Evolutionary conservation across 2,888 invertebrate genomes (phyloP).

Genomic region (Drosophila hamatofila): DNA sequence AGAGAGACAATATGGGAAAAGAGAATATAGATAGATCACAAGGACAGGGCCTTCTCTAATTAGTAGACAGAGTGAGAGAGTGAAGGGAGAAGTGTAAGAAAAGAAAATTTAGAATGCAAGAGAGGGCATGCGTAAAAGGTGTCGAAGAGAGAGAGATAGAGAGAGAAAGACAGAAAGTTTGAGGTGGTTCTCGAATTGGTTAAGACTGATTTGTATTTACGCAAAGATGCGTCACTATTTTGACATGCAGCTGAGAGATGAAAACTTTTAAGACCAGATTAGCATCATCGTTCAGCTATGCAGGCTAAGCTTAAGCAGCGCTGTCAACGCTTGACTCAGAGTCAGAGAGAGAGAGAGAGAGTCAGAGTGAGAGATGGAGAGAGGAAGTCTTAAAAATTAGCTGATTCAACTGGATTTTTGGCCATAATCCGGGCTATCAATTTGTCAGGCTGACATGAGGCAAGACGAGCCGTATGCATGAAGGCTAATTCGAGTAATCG

Average conservation of each 20-base stretch:
- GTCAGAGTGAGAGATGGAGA: not conserved
- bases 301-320: not conserved
- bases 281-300: not conserved
- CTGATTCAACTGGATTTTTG: constrained; percentile 10
- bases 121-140: too few species aligned
- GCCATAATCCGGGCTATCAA: not conserved
- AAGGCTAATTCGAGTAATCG: not conserved
- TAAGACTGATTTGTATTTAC: too few species aligned
- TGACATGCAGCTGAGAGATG: not conserved
- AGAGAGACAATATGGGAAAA: too few species aligned
- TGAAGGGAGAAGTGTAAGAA: too few species aligned
- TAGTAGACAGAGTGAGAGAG: not conserved
- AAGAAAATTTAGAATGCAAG: too few species aligned
- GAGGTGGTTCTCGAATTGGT: too few species aligned
- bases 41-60: too few species aligned
- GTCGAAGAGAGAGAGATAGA: too few species aligned
- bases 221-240: not conserved
- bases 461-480: not conserved
- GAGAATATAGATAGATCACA: not conserved
- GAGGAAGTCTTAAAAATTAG: constrained; percentile 7
- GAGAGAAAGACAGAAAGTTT: too few species aligned
- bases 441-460: not conserved
- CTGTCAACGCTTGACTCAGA: constrained; percentile 1
- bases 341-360: not conserved
- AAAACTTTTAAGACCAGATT: not conserved